These are phyloP conservation scores for Agrenia bidenticulata DNA, from an alignment of 2,888 invertebrate genomes.

Conservation along the genomic window DNA sequence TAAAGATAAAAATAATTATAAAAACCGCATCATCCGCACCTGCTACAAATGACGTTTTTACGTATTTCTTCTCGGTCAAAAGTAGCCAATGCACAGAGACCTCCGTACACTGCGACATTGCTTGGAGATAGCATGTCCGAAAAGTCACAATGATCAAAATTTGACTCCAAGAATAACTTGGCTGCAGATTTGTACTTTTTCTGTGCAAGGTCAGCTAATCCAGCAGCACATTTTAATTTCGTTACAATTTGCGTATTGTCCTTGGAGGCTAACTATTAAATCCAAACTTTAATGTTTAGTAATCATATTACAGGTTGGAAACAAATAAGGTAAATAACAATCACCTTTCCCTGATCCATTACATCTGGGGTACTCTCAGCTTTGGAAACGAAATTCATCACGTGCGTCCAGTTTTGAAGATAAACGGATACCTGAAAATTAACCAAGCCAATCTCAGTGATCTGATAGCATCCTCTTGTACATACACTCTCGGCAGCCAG, in stretches of 20 bases:
- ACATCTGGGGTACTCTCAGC: constrained; percentile 87
- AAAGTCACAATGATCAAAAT: constrained; percentile 94
- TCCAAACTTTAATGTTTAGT: too few relatives aligned
- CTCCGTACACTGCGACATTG: constrained; percentile 97
- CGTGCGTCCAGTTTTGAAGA: constrained; percentile 97
- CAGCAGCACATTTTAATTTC: constrained; percentile 86
- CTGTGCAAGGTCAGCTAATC: constrained; percentile 88
- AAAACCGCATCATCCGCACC: constrained; percentile 52
- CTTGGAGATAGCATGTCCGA: constrained; percentile 93
- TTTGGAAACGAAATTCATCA: constrained; percentile 93
- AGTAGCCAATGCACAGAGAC: constrained; percentile 94
- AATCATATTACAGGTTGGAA: too few relatives aligned
- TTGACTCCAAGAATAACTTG: constrained; percentile 87
- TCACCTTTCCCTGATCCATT: constrained; percentile 49
- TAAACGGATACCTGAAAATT: constrained; percentile 73
- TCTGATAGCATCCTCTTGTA: too few relatives aligned
- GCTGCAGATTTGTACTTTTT: constrained; percentile 95
- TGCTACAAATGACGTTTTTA: constrained; percentile 80
- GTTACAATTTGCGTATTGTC: constrained; percentile 67
- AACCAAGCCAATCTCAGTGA: background rate
- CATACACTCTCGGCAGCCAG: too few relatives aligned
- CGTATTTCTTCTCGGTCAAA: constrained; percentile 93
- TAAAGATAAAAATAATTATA: too few relatives aligned
- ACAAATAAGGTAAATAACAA: too few relatives aligned
- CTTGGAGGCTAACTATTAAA: constrained; percentile 57